phyloP scores from a whole-genome alignment of 2,113 vertebrate species.

The Zingel zingel region DNA sequence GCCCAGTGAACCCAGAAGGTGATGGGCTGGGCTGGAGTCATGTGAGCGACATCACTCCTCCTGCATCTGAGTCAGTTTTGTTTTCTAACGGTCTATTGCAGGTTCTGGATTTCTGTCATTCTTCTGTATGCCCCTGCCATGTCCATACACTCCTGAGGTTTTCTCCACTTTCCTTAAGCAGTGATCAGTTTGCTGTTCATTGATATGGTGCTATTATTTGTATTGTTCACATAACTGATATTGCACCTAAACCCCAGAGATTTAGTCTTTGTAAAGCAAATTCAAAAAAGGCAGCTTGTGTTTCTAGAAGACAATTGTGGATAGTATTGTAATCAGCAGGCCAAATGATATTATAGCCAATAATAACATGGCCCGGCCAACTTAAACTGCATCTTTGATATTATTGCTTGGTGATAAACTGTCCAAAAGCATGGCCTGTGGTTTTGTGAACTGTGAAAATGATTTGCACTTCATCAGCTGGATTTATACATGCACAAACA shows the following conservation, averaged over 20 bases:
- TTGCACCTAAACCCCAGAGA: neutral
- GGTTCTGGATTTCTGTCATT: neutral
- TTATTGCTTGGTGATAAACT: constrained; percentile 11
- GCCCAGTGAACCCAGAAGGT: constrained; percentile 67
- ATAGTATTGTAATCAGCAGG: neutral
- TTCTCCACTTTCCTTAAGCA: neutral
- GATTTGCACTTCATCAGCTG: neutral
- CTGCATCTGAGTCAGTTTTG: neutral
- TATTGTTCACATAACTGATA: neutral
- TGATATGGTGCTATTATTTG: constrained; percentile 7
- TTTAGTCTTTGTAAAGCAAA: neutral
- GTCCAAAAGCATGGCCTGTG: neutral
- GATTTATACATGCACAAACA: neutral
- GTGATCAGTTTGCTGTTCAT: neutral
- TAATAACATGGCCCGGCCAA: neutral
- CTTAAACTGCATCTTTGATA: constrained; percentile 18
- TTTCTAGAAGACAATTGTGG: neutral
- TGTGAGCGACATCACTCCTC: neutral
- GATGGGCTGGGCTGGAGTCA: neutral
- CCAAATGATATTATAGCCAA: neutral
- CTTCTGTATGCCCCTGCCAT: neutral
- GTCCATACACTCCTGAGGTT: neutral
- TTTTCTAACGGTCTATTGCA: neutral
- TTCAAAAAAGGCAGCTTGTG: neutral
- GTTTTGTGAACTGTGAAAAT: constrained; percentile 11